phyloP scores from a whole-genome alignment of 2,113 vertebrate species.

The Oplegnathus fasciatus region DNA sequence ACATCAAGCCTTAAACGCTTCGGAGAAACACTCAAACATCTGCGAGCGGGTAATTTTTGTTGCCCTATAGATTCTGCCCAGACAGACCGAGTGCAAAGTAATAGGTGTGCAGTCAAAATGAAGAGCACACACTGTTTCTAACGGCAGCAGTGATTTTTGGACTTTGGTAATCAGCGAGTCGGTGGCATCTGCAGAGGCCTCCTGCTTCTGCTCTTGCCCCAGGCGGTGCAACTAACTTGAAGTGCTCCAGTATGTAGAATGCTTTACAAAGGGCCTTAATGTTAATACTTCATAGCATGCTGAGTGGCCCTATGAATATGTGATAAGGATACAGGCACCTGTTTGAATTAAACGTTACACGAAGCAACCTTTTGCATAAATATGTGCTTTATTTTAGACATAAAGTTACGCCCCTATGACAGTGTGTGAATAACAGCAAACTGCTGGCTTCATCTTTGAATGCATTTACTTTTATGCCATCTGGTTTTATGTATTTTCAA shows the following conservation, averaged over 20 bases:
- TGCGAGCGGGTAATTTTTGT: conserved; percentile 74
- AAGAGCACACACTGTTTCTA: conserved; percentile 43
- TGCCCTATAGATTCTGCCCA: conserved; percentile 73
- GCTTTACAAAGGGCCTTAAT: conserved; percentile 54
- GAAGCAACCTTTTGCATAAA: conserved; percentile 35
- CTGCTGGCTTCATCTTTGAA: conserved; percentile 32
- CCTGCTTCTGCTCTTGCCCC: conserved; percentile 55
- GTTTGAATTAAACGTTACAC: conserved; percentile 45
- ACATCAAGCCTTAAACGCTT: conserved; percentile 81
- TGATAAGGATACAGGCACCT: conserved; percentile 50
- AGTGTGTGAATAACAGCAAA: conserved; percentile 30
- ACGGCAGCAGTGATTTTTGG: conserved; percentile 54
- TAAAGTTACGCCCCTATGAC: conserved; percentile 1
- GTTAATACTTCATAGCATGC: conserved; percentile 70
- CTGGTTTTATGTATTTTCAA: conserved; percentile 62
- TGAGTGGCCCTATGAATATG: conserved; percentile 65
- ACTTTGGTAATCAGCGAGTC: conserved; percentile 39
- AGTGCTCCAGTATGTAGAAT: conserved; percentile 60
- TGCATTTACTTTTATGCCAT: conserved; percentile 41
- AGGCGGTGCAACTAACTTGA: conserved; percentile 62
- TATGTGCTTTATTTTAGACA: conserved; percentile 11
- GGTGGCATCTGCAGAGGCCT: conserved; percentile 62
- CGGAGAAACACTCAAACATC: conserved; percentile 78
- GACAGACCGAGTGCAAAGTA: conserved; percentile 70
- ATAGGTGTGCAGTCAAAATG: conserved; percentile 66